Percentiles rank a stretch among this genome's conserved stretches.
phyloP scores from a whole-genome alignment of 2,113 vertebrate species.

The Pelmatolapia mariae region DNA sequence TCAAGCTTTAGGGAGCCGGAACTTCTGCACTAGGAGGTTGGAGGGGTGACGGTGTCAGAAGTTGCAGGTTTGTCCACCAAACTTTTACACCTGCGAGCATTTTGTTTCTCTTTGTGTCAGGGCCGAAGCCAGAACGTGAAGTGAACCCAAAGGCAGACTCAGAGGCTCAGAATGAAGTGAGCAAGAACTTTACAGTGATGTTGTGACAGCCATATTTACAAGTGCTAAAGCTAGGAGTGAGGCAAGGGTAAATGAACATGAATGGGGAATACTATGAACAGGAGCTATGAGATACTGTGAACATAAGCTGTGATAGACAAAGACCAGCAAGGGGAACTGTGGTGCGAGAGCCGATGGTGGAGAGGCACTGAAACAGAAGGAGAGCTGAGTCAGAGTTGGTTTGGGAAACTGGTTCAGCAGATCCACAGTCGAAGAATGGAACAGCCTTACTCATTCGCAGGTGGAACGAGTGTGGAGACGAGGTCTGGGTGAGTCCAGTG shows the following conservation, averaged over 20 bases:
- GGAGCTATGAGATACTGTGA: neutral
- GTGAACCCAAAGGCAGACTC: fast-evolving
- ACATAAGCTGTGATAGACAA: neutral
- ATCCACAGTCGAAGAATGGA: neutral
- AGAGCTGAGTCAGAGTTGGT: neutral
- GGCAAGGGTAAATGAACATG: neutral
- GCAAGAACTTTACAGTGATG: neutral
- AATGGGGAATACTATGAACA: neutral
- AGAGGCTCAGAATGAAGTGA: fast-evolving
- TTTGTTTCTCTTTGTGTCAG: neutral
- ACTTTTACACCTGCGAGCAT: neutral
- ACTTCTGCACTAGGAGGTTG: neutral
- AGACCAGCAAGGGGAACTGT: neutral
- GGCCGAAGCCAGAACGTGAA: neutral
- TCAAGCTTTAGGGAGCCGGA: neutral
- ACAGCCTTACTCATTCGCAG: fast-evolving
- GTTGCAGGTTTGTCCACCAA: neutral
- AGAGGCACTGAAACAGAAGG: neutral
- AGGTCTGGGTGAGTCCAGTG: neutral
- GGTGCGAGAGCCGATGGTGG: neutral
- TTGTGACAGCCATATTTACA: neutral
- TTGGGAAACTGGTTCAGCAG: neutral
- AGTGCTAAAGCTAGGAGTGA: neutral
- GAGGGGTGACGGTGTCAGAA: neutral
- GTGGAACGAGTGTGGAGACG: neutral